Evolutionary conservation across 1,140 invertebrate genomes (phyloP), one percentile per base, ranked within the genome.

Genomic region (Atta cephalotes): DNA sequence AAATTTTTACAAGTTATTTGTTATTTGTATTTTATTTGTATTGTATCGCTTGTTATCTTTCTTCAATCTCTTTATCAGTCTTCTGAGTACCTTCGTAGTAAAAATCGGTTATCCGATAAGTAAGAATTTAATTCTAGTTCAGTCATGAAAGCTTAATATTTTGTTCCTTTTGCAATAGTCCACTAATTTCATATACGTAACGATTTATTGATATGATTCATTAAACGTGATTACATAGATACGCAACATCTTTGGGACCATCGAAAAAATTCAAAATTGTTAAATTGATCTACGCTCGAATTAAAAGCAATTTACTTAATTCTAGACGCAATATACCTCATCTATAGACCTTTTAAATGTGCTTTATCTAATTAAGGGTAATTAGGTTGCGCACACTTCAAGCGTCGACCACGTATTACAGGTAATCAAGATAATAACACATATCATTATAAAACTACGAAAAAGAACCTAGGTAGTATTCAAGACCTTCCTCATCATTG

Each of bases 241-340:
- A 3, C 45, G 25, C 25, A 53, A n/a, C 5, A 31, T 56, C 3
- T 72, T 56, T n/a, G 10, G 51, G 7, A 45, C n/a, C 14, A 35
- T 9, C 3, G 16, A 28, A 45, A 62, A 28, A 63, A n/a, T 77
- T 21, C 21, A 39, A 14, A 12, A 45, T 45, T n/a, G 28, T 63
- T 66, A 79, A 79, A 65, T 79, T 45, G 39, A 63, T 45, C 76
- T 65, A 16, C 39, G 31, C 39, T 78, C 25, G 9, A 62, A 39
- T 78, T 45, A 45, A 63, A 65, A 45, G 76, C 58, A 78, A 78
- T 65, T 78, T 78, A 31, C 9, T 78, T 63, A 65, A 78, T 78
- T 78, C 25, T 18, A 78, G 76, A 10, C 28, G 28, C 45, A 25
- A n/a, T 68, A 10, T 68, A n/a, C 1, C 5, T 63, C 25, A 25